These are phyloP conservation scores for Thymelicus sylvestris DNA, from an alignment of 2,888 invertebrate genomes.

Conservation along the genomic window DNA sequence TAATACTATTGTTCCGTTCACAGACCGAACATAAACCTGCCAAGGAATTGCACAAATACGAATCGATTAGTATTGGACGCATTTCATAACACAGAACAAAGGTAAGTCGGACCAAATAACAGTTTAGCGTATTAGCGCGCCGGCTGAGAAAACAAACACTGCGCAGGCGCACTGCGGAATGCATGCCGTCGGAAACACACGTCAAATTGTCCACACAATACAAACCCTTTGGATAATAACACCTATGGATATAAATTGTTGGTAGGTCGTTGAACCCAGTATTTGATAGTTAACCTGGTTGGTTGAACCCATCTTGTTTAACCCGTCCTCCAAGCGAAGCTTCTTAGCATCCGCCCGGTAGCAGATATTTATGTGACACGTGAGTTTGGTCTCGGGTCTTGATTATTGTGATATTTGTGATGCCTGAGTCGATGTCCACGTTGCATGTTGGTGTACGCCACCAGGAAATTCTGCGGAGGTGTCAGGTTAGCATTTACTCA, in stretches of 20 bases:
- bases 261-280: background rate
- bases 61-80: constrained; percentile 48
- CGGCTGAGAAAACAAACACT: constrained; percentile 32
- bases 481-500: too few species aligned
- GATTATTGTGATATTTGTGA: too few species aligned
- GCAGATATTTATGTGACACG: too few species aligned
- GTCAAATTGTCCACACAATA: constrained; percentile 25
- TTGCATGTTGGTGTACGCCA: too few species aligned
- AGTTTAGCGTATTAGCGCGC: constrained; percentile 18
- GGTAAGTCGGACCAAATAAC: constrained; percentile 32
- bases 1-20: constrained; percentile 12
- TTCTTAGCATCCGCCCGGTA: background rate
- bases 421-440: too few species aligned
- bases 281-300: too few species aligned
- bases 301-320: too few species aligned
- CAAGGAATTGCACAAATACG: constrained; percentile 22
- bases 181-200: constrained; percentile 11
- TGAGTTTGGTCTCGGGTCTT: too few species aligned
- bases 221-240: constrained; percentile 2
- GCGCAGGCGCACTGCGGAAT: background rate
- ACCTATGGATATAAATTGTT: background rate
- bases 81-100: constrained; percentile 51
- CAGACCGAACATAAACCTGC: constrained; percentile 52
- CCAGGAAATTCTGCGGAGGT: too few species aligned
- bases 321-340: background rate